phyloP scores from a whole-genome alignment of 2,797 vertebrate species.

The Phoxinus dragarum region DNA sequence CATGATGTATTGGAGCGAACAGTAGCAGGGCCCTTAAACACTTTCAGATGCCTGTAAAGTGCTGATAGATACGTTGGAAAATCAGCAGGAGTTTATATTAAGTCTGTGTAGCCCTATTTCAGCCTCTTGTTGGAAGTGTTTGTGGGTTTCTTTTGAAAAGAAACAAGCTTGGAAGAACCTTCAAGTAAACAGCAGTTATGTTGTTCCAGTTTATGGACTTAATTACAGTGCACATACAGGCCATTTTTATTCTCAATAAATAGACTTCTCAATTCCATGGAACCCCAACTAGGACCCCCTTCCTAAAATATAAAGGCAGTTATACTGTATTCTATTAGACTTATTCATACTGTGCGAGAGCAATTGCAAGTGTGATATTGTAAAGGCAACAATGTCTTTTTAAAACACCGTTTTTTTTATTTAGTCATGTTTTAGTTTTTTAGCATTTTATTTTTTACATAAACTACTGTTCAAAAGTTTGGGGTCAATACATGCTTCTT shows the following conservation, averaged over 20 bases:
- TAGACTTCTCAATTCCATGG: background rate
- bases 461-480: background rate
- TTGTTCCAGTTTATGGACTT: constrained; percentile 4
- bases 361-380: background rate
- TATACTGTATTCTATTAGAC: background rate
- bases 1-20: constrained; percentile 47
- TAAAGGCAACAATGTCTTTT: background rate
- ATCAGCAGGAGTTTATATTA: constrained; percentile 58
- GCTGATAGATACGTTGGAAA: constrained; percentile 51
- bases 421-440: background rate
- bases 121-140: constrained; percentile 22
- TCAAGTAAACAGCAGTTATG: constrained; percentile 16
- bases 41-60: constrained; percentile 71
- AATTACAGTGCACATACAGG: background rate
- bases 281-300: background rate
- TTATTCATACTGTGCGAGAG: background rate
- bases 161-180: background rate
- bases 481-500: background rate
- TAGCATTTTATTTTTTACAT: background rate
- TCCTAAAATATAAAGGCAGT: background rate
- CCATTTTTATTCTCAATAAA: constrained; percentile 6
- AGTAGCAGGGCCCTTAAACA: constrained; percentile 60
- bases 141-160: constrained; percentile 25
- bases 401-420: no score
- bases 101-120: background rate